Percentiles rank a stretch among this genome's conserved stretches.
Evolutionary conservation across 2,797 vertebrate species (phyloP).

Genomic region (Leptatherina wallacei): DNA sequence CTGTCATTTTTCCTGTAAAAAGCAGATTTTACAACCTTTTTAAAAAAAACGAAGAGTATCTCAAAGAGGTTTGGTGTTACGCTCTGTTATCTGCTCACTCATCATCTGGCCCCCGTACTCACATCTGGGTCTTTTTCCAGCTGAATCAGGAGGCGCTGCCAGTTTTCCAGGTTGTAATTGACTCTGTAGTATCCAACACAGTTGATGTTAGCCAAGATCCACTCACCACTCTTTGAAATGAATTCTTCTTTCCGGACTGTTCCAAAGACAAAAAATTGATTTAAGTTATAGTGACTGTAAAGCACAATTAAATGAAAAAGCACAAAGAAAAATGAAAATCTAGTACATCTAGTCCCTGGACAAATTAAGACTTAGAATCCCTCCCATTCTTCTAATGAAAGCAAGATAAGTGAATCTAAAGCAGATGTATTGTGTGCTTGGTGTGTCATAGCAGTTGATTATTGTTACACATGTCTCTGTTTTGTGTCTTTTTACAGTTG

Average conservation of each 20-base stretch:
- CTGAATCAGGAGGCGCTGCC: slow-evolving; percentile 75
- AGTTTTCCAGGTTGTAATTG: slow-evolving; percentile 84
- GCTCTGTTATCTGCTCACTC: neutral
- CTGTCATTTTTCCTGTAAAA: neutral
- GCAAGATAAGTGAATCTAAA: neutral
- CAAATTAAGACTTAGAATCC: neutral
- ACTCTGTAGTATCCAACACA: slow-evolving; percentile 81
- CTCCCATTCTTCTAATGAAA: neutral
- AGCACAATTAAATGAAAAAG: neutral
- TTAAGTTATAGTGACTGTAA: neutral
- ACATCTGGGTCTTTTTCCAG: slow-evolving; percentile 69
- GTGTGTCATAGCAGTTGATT: neutral
- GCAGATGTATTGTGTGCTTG: neutral
- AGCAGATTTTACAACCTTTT: neutral
- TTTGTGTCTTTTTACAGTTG: neutral
- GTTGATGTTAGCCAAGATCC: slow-evolving; percentile 82
- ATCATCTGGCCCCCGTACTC: slow-evolving; percentile 39
- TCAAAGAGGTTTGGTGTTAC: neutral
- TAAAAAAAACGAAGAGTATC: too few species aligned
- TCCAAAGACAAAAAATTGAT: slow-evolving; percentile 11
- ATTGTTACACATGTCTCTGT: fast-evolving
- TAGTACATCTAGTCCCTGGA: neutral
- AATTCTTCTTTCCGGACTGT: slow-evolving; percentile 41
- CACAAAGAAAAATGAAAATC: neutral
- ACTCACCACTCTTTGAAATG: slow-evolving; percentile 53